Percentiles rank a stretch among this genome's conserved stretches.
Conservation (phyloP, 2,888 invertebrate species). For the Orthonychiurus folsomi region DNA sequence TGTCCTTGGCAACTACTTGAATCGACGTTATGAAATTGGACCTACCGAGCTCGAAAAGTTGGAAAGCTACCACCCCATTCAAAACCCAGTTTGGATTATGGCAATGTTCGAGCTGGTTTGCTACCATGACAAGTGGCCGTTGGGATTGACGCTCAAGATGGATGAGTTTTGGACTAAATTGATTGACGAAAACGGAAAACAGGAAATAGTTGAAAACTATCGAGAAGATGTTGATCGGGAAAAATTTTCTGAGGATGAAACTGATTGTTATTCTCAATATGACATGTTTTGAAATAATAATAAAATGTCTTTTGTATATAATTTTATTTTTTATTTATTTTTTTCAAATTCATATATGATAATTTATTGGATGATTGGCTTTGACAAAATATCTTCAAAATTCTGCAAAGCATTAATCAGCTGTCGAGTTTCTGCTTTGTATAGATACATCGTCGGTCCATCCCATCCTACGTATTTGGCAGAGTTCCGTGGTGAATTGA, state of each 20-base stretch:
- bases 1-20: background rate
- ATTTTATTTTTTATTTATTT: background rate
- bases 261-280: background rate
- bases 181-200: background rate
- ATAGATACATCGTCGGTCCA: background rate
- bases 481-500: background rate
- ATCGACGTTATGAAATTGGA: background rate
- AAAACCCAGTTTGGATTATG: background rate
- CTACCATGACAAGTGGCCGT: too few relatives aligned
- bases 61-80: background rate
- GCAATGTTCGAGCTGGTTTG: background rate
- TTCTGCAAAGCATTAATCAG: background rate
- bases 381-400: too few relatives aligned
- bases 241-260: background rate
- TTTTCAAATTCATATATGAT: background rate
- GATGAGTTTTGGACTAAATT: too few relatives aligned
- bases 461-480: background rate
- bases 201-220: background rate
- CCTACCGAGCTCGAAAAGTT: background rate
- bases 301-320: background rate
- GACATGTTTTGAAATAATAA: background rate
- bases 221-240: background rate
- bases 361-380: background rate
- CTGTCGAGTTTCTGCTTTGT: background rate
- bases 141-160: too few relatives aligned